Conservation (phyloP, 2,888 invertebrate species). For the Rhagophthalmus giganteus region DNA sequence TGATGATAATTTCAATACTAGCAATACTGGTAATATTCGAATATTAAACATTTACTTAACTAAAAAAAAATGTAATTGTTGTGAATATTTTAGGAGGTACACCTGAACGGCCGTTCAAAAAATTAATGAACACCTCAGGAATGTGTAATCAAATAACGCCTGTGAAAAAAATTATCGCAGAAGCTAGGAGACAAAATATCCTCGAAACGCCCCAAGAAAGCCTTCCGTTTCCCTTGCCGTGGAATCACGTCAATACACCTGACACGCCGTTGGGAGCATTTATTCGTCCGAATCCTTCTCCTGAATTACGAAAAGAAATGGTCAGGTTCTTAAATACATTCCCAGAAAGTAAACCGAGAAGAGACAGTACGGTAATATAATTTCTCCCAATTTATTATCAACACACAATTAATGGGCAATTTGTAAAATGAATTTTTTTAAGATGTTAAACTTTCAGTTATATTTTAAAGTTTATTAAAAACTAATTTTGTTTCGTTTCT, state of each 20-base stretch:
- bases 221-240: slow-evolving; percentile 48
- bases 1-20: no score
- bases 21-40: no score
- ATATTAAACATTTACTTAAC: no score
- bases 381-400: background rate
- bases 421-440: background rate
- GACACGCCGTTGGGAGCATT: slow-evolving; percentile 61
- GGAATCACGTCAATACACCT: slow-evolving; percentile 57
- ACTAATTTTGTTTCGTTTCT: no score
- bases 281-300: slow-evolving; percentile 57
- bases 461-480: no score
- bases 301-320: slow-evolving; percentile 58
- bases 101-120: no score
- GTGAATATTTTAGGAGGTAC: no score
- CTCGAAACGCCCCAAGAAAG: slow-evolving; percentile 39
- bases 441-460: slow-evolving; percentile 36
- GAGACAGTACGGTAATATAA: slow-evolving; percentile 52
- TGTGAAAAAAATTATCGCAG: slow-evolving; percentile 49
- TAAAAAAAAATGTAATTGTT: no score
- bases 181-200: slow-evolving; percentile 43
- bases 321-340: slow-evolving; percentile 57
- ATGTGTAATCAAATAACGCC: slow-evolving; percentile 48
- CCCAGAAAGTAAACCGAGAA: slow-evolving; percentile 53
- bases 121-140: slow-evolving; percentile 15
- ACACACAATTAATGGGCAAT: background rate